Base-by-base conservation (phyloP, 2,113 vertebrate genomes). In the Otocyon megalotis region DNA sequence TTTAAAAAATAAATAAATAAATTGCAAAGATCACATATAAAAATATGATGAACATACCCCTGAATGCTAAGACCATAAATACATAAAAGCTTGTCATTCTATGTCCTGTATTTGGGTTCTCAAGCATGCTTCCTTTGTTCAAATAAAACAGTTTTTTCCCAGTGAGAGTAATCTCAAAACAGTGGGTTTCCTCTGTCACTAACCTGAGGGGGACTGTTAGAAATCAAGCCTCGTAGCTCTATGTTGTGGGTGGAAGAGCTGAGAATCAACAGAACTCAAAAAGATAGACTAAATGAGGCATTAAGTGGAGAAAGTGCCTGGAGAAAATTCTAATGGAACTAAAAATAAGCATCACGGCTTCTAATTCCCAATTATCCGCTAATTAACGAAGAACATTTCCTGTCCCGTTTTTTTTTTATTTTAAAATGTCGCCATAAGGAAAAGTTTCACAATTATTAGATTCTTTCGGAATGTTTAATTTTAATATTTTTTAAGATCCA, bases 401-500 rank as follows among this genome's bases (percentile, higher is more conserved):
- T 71, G 53, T 62, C 16, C 56, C 24, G 50, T 43, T 79, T 76
- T 43, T 79, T 76, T 62, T 77, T 1, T 11, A 54, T 96, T 93
- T 60, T 60, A 58, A 90, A 90, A 85, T 65, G 22, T 43, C 87
- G 50, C 28, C 43, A 67, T 56, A 88, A 60, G 54, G 24, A 81
- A 85, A 95, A 62, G 0, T 79, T 86, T 69, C 72, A 89, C 24
- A 89, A 35, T 88, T 83, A 80, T 30, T 30, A 4, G 74, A 53
- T 54, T 92, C 53, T 92, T 93, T 86, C 28, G 56, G 14, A 77
- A 60, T n/a, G 50, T 72, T 96, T 93, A 56, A 93, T 93, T 94
- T 95, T 79, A 62, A 82, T n/a, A 69, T 91, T 84, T 53, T 54
- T 37, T 5, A 60, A 94, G 80, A 88, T 81, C 5, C 1, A 67